Conservation (phyloP, 1,140 invertebrate genomes). For the Drosophila jambulina region DNA sequence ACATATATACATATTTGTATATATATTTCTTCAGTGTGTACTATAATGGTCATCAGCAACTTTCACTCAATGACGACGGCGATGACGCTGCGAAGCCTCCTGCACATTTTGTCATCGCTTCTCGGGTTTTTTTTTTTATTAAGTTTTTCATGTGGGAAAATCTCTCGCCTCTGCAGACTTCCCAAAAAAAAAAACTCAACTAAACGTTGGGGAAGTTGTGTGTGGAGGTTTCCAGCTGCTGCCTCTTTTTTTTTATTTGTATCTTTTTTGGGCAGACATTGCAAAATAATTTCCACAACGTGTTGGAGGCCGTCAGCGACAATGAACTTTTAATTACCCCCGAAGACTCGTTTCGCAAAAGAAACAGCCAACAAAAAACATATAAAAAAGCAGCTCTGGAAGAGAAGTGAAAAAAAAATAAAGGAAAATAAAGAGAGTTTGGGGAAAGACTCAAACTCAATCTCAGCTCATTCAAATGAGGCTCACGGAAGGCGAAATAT, state of each 20-base stretch:
- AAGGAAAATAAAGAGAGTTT: slow-evolving; percentile 6
- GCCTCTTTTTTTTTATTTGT: slow-evolving; percentile 12
- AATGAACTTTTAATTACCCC: slow-evolving; percentile 76
- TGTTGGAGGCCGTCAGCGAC: slow-evolving; percentile 48
- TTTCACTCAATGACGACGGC: slow-evolving; percentile 37
- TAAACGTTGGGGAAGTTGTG: slow-evolving; percentile 34
- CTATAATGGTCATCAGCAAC: slow-evolving; percentile 35
- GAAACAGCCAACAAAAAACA: slow-evolving; percentile 17
- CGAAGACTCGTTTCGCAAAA: slow-evolving; percentile 63
- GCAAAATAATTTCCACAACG: slow-evolving; percentile 72
- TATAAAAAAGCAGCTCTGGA: background rate
- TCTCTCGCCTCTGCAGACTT: slow-evolving; percentile 33
- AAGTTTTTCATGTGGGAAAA: slow-evolving; percentile 71
- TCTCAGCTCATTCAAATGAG: slow-evolving; percentile 37
- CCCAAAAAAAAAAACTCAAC: slow-evolving; percentile 1
- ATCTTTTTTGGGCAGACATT: slow-evolving; percentile 55
- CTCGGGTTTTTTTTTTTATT: slow-evolving; percentile 21
- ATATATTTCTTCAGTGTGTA: background rate
- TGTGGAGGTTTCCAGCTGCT: slow-evolving; percentile 16
- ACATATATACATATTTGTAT: background rate
- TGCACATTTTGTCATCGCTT: slow-evolving; percentile 71
- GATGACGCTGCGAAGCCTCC: slow-evolving; percentile 44
- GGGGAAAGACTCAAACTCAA: background rate
- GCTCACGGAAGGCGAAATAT: slow-evolving; percentile 42
- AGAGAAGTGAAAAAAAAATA: slow-evolving; percentile 4